phyloP scores from a whole-genome alignment of 2,888 invertebrate genomes.

The Nomada ferruginata region DNA sequence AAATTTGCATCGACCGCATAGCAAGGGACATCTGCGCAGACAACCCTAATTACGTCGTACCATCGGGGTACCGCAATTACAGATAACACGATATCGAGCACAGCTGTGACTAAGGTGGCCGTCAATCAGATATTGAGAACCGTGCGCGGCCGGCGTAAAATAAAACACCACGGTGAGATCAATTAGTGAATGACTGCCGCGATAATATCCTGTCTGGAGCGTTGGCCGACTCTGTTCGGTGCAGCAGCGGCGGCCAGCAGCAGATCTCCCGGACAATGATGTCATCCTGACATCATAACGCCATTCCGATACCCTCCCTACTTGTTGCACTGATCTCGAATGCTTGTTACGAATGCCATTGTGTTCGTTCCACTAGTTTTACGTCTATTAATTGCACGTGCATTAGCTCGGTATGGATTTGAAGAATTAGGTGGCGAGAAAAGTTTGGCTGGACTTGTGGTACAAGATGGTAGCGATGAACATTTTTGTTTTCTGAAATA shows the following conservation, averaged over 20 bases:
- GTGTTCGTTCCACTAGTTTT: no score
- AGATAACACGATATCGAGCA: slow-evolving; percentile 15
- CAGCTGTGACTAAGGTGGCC: slow-evolving; percentile 22
- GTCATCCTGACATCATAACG: slow-evolving; percentile 74
- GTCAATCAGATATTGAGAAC: slow-evolving; percentile 74
- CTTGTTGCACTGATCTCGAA: slow-evolving; percentile 44
- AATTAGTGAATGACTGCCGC: slow-evolving; percentile 81
- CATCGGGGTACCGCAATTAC: slow-evolving; percentile 34
- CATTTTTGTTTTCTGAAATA: no score
- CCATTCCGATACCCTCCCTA: slow-evolving; percentile 62
- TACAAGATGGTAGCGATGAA: no score
- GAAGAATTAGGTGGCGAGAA: no score
- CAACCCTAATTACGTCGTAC: slow-evolving; percentile 29
- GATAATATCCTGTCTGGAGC: slow-evolving; percentile 82
- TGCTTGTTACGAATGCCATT: slow-evolving; percentile 8
- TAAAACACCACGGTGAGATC: slow-evolving; percentile 80
- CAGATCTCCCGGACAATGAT: slow-evolving; percentile 69
- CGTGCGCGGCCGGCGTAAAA: slow-evolving; percentile 74
- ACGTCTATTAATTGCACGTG: no score
- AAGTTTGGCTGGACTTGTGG: no score
- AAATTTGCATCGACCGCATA: slow-evolving; percentile 25
- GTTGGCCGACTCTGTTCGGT: slow-evolving; percentile 65
- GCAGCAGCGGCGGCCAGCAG: slow-evolving; percentile 63
- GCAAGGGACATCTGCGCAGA: slow-evolving; percentile 33
- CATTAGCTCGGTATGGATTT: no score